Conservation (phyloP, 2,888 invertebrate genomes). For the Brachyopa scutellaris region DNA sequence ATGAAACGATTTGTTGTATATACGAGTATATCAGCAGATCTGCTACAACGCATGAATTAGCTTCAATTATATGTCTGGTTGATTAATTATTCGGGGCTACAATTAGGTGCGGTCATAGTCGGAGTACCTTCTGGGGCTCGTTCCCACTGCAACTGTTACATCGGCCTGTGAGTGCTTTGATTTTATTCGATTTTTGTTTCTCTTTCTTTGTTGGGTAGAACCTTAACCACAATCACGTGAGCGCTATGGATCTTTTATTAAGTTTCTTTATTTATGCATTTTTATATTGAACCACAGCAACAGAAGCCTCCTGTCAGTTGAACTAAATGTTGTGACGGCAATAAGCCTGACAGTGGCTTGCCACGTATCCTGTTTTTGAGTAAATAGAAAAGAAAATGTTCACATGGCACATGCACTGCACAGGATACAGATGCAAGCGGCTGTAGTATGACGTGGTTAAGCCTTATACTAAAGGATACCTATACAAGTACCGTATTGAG, state of each 20-base stretch:
- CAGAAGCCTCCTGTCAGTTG: too few species aligned
- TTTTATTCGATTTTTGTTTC: conserved; percentile 25
- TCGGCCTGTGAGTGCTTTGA: conserved; percentile 53
- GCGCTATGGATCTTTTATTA: not conserved
- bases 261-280: conserved; percentile 24
- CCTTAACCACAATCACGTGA: conserved; percentile 36
- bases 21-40: too few species aligned
- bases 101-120: not conserved
- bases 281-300: not conserved
- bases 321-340: too few species aligned
- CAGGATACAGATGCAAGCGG: conserved; percentile 18
- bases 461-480: conserved; percentile 2
- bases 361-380: conserved; percentile 39
- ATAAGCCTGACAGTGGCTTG: not conserved
- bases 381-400: conserved; percentile 34
- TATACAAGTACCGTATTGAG: conserved; percentile 19
- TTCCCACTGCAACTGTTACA: conserved; percentile 25
- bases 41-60: conserved; percentile 66
- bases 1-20: conserved; percentile 31
- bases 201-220: too few species aligned
- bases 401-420: conserved; percentile 12
- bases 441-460: conserved; percentile 7
- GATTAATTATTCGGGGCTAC: conserved; percentile 60
- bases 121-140: not conserved
- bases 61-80: conserved; percentile 67